Conservation (phyloP, 1,140 invertebrate genomes). For the Pemphigus obesinymphae region DNA sequence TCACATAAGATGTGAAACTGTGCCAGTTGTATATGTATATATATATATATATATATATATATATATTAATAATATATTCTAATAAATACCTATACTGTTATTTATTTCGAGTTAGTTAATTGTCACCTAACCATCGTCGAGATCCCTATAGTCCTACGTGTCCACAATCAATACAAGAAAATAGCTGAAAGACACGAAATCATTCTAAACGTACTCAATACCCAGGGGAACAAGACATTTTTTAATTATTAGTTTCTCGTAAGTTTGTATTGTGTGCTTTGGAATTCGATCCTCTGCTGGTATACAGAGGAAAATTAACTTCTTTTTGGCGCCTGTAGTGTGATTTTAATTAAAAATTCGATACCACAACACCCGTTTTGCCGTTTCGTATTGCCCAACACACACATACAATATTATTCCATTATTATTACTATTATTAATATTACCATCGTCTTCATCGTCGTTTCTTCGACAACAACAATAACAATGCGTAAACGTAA, state of each 20-base stretch:
- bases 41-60: too few species aligned
- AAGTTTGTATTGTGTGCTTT: conserved; percentile 11
- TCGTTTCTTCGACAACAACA: background rate
- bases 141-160: background rate
- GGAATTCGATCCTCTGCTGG: conserved; percentile 2
- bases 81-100: background rate
- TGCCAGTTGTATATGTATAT: background rate
- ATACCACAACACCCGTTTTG: background rate
- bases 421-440: conserved; percentile 30
- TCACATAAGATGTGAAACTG: background rate
- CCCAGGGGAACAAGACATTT: background rate
- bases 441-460: background rate
- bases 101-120: background rate
- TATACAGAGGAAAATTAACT: background rate
- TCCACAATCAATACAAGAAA: background rate
- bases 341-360: conserved; percentile 37
- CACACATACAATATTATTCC: conserved; percentile 1
- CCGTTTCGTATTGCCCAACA: conserved; percentile 10
- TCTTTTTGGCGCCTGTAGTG: conserved; percentile 31
- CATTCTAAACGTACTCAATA: conserved; percentile 15
- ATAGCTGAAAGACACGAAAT: background rate
- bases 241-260: conserved; percentile 13
- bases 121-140: background rate
- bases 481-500: conserved; percentile 32
- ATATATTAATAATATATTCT: background rate